Percentiles rank a stretch among this genome's conserved stretches.
Conservation (phyloP, 2,113 vertebrate species). For the Gracilinanus agilis region DNA sequence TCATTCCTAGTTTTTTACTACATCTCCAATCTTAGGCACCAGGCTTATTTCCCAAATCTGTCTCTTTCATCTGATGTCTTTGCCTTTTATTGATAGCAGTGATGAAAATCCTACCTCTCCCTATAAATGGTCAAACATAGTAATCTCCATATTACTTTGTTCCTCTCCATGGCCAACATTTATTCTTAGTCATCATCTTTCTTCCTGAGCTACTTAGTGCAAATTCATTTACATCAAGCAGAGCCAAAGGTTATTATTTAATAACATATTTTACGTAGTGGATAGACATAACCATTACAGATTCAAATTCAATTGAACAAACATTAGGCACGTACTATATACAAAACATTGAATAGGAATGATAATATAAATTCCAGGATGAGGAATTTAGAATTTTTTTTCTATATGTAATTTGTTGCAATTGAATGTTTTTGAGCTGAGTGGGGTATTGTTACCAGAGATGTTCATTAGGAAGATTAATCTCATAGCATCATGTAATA, state of each 20-base stretch:
- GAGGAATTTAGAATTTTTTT: neutral
- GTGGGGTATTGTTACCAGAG: neutral
- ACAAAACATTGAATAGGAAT: neutral
- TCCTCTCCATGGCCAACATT: neutral
- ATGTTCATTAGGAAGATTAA: neutral
- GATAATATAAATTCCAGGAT: neutral
- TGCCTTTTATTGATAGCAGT: neutral
- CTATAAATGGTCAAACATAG: neutral
- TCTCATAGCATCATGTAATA: neutral
- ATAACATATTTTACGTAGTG: too few relatives aligned
- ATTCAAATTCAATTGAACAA: neutral
- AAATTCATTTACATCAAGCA: neutral
- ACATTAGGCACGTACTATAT: neutral
- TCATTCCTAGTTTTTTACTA: neutral
- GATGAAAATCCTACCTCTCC: neutral
- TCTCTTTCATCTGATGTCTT: neutral
- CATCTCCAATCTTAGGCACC: neutral
- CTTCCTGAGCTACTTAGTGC: neutral
- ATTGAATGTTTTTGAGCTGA: neutral
- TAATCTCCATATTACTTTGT: too few relatives aligned
- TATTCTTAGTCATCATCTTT: neutral
- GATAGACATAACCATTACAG: neutral
- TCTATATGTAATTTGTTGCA: neutral
- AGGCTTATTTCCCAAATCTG: neutral
- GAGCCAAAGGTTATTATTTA: neutral